Conservation (phyloP, 2,797 vertebrate species). For the Orestias chungarensis region DNA sequence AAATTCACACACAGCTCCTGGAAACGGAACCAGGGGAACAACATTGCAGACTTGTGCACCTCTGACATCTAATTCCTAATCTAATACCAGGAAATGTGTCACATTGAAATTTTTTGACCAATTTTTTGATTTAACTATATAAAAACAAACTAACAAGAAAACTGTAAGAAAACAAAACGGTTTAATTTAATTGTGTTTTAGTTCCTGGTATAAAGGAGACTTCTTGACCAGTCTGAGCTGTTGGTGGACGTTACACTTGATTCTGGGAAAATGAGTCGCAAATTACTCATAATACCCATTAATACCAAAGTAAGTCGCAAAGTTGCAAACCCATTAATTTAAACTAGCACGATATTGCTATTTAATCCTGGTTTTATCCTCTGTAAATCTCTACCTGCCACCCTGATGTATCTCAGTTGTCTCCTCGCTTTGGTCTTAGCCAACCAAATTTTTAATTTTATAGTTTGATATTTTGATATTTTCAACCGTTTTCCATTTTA, state of each 20-base stretch:
- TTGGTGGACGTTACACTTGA: neutral
- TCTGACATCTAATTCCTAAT: too few relatives aligned
- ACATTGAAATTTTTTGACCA: too few relatives aligned
- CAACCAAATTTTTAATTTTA: neutral
- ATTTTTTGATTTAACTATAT: too few relatives aligned
- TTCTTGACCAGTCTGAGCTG: neutral
- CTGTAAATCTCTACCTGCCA: neutral
- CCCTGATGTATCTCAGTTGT: neutral
- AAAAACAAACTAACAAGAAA: too few relatives aligned
- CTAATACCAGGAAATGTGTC: too few relatives aligned
- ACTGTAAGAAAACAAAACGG: too few relatives aligned
- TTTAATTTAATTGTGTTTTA: too few relatives aligned
- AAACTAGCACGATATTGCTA: neutral
- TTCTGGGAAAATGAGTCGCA: neutral
- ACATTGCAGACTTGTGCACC: too few relatives aligned
- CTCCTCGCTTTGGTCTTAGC: neutral
- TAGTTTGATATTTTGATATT: too few relatives aligned
- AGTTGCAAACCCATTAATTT: neutral
- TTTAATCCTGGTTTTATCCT: neutral
- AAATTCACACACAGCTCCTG: too few relatives aligned
- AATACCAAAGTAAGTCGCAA: neutral
- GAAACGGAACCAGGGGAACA: neutral
- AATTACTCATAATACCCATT: neutral
- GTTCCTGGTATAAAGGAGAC: neutral
- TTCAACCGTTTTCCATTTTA: conserved; percentile 3